Evolutionary conservation across 2,113 vertebrate genomes (phyloP), one percentile per base, ranked within the genome.

Genomic region (Trichomycterus rosablanca): DNA sequence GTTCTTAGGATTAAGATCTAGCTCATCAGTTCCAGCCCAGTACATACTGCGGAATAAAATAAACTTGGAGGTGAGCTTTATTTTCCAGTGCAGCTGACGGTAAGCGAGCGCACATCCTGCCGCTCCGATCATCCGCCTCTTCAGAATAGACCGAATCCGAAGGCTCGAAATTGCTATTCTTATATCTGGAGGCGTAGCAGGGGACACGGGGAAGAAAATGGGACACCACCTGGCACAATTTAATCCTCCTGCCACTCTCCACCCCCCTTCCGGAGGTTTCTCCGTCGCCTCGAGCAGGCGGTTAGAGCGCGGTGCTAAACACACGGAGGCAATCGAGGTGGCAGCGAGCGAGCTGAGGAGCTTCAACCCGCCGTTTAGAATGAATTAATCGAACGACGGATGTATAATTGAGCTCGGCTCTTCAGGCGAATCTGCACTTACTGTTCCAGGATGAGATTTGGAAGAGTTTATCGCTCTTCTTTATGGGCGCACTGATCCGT

Each of bases 141-240:
- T 48, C 30, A 39, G 62, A 26, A 45, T 10, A 28, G 30, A 46
- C 62, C 48, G 51, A 56, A 56, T 64, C 51, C 28, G 43, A 46
- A 56, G 43, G 20, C 51, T 56, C 11, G 15, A 64, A 64, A 48
- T 55, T 64, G 62, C 62, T 64, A 64, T 64, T 64, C 62, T 64
- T 64, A 64, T 64, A 56, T 64, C 62, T 64, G 62, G 30, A 64
- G 62, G 62, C 62, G 42, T 64, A 64, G 51, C 62, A 64, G 62
- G 52, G 62, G 62, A 56, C 52, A 39, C 51, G 54, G 49, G 30
- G 15, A 64, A 56, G 62, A 64, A 64, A 64, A 64, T 64, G 62
- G 62, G 62, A 65, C 63, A 65, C 63, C 52, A 56, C 63, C 63
- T 56, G 52, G 52, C 63, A 65, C 63, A 65, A 37, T 64, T 64